These are phyloP conservation scores for Poeciliopsis presidionis DNA, from an alignment of 2,797 vertebrate species.

Conservation along the genomic window DNA sequence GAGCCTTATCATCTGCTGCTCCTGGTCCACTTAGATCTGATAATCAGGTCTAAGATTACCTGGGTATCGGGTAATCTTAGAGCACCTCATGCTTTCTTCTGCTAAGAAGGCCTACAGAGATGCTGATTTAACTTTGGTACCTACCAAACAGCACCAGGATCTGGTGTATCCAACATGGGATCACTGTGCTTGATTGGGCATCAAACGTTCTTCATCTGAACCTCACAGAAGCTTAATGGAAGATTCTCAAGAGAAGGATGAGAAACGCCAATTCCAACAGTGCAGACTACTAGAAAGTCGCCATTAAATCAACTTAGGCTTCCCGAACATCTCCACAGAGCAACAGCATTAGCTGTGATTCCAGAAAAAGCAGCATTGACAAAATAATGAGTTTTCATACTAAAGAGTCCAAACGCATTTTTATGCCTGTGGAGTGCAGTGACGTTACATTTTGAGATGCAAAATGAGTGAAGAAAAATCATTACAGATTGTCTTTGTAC, in stretches of 20 bases:
- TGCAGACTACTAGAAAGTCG: neutral
- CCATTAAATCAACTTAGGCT: neutral
- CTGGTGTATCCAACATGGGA: neutral
- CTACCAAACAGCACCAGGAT: neutral
- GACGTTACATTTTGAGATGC: neutral
- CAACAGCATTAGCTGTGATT: neutral
- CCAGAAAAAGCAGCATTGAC: neutral
- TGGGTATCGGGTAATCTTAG: neutral
- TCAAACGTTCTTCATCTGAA: neutral
- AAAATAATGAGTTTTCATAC: neutral
- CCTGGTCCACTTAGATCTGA: neutral
- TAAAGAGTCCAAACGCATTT: neutral
- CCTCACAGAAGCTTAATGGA: neutral
- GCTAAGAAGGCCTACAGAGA: neutral
- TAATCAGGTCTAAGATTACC: no score
- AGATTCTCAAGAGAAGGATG: neutral
- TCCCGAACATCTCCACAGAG: neutral
- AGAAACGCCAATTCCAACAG: neutral
- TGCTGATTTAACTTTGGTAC: neutral
- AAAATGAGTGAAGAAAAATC: neutral
- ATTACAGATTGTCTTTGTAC: neutral
- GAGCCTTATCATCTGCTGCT: neutral
- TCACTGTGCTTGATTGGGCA: neutral
- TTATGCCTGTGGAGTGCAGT: neutral
- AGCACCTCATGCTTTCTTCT: neutral